Base-by-base conservation (phyloP, 1,140 invertebrate genomes). In the Drosophila ambigua region DNA sequence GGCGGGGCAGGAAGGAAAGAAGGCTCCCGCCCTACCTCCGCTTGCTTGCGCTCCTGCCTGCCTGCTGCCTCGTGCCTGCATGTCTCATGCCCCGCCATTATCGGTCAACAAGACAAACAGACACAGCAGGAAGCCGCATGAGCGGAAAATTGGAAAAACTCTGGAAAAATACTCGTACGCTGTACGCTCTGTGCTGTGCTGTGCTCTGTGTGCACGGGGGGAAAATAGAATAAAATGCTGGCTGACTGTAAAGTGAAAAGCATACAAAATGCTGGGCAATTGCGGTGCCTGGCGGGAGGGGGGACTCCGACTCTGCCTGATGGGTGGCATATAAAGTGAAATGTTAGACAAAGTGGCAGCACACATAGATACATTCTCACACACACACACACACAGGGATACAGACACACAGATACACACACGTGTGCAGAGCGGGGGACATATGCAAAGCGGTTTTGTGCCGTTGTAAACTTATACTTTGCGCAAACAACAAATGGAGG, bases 91-190 rank as follows among this genome's bases (percentile, higher is more conserved):
- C 51, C 67, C 55, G 23, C 64, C 46, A 71, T 71, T 79, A 79
- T 74, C 71, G 77, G 77, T 79, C 77, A 79, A 72, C 64, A 75
- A 79, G 59, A 59, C 67, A 72, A 77, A 65, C 75, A 65, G 31
- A 77, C 46, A 50, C 60, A 69, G 63, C 79, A 78, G 79, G 73
- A 82, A 82, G 64, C 79, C 79, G 72, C 72, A 79, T 84, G 80
- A 83, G 79, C 76, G 79, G 80, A 84, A 83, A 83, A 83, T 83
- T 83, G 79, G 63, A 81, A 82, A 81, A 82, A 78, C 73, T 82
- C 73, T 68, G 79, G 63, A 75, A 83, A 82, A 83, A 78, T 62
- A 82, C 79, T 45, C 63, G 66, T 55, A 11, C 11, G 4, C 31
- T 24, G 20, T n/a, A 43, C 20, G 15, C 31, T 43, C 9, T 35